Evolutionary conservation across 2,888 invertebrate species (phyloP), one percentile per base, ranked within the genome.

Genomic region (Pyrrhia umbra): DNA sequence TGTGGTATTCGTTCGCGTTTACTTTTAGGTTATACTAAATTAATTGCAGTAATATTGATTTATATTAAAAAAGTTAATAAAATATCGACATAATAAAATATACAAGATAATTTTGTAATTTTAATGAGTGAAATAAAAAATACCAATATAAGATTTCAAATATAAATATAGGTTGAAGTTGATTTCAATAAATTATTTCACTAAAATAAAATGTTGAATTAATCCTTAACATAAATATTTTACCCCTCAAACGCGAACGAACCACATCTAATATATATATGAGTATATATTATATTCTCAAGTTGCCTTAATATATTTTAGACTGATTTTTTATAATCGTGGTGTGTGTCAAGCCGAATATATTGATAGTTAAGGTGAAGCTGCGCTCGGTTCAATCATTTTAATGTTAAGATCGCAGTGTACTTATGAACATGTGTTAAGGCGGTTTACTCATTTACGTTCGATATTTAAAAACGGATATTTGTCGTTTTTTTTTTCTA

Each of bases 301-400:
- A 94, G 95, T 95, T 95, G 96, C 96, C 96, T 96, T 96, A 96
- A 95, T 92, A 95, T 95, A 95, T 90, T 95, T 96, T 96, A 96
- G 96, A 96, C 96, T 96, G 96, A 96, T 96, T 96, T 95, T 95
- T 93, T 95, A 92, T 90, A 90, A 91, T 86, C 86, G 87, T 88
- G 90, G 86, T 60, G 86, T 85, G 87, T 87, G 84, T 87, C 83
- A 86, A 87, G 84, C 86, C 83, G 82, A 34, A 65, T 69, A 62
- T 68, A 69, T 77, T 79, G 64, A 66, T 81, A 85, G 82, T 86
- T 85, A 86, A 87, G 82, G 74, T 84, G 75, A 75, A 76, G 69
- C 80, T 79, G 82, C 84, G 85, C 84, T 75, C 70, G 51, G 85
- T 85, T 83, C 75, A 67, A 80, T 77, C 71, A 75, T 79, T 77